A percentile compares a stretch with the other conserved stretches of the same genome.
These are phyloP conservation scores for Lathamus discolor DNA, from an alignment of 2,113 vertebrate genomes.

Conservation along the genomic window DNA sequence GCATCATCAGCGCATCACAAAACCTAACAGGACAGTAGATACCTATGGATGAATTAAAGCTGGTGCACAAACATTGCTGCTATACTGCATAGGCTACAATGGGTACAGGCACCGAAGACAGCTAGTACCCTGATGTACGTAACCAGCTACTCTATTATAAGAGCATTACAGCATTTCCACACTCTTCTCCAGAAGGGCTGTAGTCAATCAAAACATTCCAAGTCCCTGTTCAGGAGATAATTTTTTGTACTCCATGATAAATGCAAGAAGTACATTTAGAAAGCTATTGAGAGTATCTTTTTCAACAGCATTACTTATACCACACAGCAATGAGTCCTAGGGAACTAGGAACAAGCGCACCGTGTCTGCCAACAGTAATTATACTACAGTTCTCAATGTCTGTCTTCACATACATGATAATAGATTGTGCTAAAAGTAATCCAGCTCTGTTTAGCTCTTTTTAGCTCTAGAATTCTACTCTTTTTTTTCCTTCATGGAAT, in stretches of 20 bases:
- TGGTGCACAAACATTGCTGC: neutral
- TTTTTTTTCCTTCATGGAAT: neutral
- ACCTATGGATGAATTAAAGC: neutral
- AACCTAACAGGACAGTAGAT: neutral
- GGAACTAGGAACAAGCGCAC: neutral
- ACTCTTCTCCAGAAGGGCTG: neutral
- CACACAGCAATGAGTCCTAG: neutral
- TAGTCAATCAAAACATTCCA: neutral
- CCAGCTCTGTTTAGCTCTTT: neutral
- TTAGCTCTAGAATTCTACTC: neutral
- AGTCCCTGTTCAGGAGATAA: neutral
- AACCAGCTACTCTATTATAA: neutral
- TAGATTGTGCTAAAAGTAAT: neutral
- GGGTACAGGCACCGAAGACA: neutral
- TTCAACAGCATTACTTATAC: neutral
- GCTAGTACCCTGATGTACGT: neutral
- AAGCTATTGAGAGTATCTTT: neutral
- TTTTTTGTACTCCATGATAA: neutral
- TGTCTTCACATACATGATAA: neutral
- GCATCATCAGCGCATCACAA: neutral
- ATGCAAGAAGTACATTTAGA: neutral
- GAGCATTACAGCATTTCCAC: fast-evolving
- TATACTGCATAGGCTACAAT: neutral
- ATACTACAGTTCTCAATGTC: neutral
- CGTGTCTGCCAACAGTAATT: neutral